These are phyloP conservation scores for Spongilla lacustris DNA, from an alignment of 37 sponge, comb jelly and placozoan genomes.

Conservation along the genomic window DNA sequence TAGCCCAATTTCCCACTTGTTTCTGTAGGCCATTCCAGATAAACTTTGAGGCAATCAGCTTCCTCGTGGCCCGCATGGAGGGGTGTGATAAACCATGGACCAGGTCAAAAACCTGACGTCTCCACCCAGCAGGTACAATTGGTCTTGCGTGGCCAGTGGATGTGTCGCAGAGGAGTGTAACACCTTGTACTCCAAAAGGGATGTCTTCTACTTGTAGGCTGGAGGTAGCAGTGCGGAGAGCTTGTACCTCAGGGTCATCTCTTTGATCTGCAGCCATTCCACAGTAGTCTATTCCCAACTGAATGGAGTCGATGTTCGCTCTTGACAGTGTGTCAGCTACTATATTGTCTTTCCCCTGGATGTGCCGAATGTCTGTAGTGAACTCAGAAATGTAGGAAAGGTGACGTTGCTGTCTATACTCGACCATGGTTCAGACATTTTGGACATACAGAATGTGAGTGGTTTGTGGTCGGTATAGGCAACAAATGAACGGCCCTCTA, in stretches of 20 bases:
- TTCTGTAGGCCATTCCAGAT: conserved; percentile 22
- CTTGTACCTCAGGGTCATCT: conserved; percentile 5
- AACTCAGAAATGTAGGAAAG: too few species aligned
- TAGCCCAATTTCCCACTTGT: conserved; percentile 23
- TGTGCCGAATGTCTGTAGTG: conserved; percentile 26
- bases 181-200: conserved; percentile 6
- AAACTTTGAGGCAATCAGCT: conserved; percentile 3
- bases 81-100: conserved; percentile 28
- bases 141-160: conserved; percentile 27
- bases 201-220: not conserved
- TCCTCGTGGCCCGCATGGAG: too few species aligned
- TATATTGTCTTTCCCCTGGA: not conserved
- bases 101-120: conserved; percentile 22
- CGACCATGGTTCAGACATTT: conserved; percentile 30
- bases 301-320: not conserved
- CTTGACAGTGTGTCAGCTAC: conserved; percentile 24
- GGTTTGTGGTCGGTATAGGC: conserved; percentile 47
- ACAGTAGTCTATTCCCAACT: conserved; percentile 24
- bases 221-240: not conserved
- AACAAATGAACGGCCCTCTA: conserved; percentile 34
- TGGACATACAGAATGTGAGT: conserved; percentile 46
- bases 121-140: conserved; percentile 18
- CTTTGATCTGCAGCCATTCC: conserved; percentile 23
- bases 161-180: too few species aligned
- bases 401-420: conserved; percentile 19